phyloP scores from a whole-genome alignment of 2,888 invertebrate species.

The Drosophila paracracens region DNA sequence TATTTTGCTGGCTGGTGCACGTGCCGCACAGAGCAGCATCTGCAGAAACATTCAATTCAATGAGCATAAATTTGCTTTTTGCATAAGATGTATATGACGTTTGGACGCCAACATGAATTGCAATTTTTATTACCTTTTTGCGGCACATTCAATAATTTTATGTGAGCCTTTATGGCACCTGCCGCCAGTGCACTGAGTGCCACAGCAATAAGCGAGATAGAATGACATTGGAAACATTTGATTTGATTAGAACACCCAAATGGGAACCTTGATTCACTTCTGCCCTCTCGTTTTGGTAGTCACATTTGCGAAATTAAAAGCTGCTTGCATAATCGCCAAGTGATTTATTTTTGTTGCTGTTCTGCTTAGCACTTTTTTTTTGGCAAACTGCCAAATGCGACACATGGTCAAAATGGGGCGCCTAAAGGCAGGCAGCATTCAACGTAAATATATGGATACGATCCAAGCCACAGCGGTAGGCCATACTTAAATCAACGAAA shows the following conservation, averaged over 20 bases:
- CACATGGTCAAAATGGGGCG: slow-evolving; percentile 34
- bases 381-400: slow-evolving; percentile 69
- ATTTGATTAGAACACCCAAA: slow-evolving; percentile 54
- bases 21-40: slow-evolving; percentile 10
- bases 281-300: slow-evolving; percentile 15
- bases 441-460: slow-evolving; percentile 7
- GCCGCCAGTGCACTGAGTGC: slow-evolving; percentile 4
- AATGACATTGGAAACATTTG: slow-evolving; percentile 31
- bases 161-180: slow-evolving; percentile 54
- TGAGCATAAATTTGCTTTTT: slow-evolving; percentile 65
- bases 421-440: slow-evolving; percentile 37
- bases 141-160: slow-evolving; percentile 62
- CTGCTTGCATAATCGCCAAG: slow-evolving; percentile 69
- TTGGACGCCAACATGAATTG: slow-evolving; percentile 58
- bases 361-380: slow-evolving; percentile 29
- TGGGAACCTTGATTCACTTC: slow-evolving; percentile 52
- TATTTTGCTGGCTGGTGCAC: not conserved
- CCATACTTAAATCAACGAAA: slow-evolving; percentile 9
- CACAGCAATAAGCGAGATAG: slow-evolving; percentile 3
- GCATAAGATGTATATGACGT: slow-evolving; percentile 56
- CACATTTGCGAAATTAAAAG: slow-evolving; percentile 75
- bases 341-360: slow-evolving; percentile 46
- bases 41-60: slow-evolving; percentile 58
- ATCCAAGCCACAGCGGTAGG: slow-evolving; percentile 16
- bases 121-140: slow-evolving; percentile 66